phyloP scores from a whole-genome alignment of 2,113 vertebrate genomes.

The Chionomys nivalis region DNA sequence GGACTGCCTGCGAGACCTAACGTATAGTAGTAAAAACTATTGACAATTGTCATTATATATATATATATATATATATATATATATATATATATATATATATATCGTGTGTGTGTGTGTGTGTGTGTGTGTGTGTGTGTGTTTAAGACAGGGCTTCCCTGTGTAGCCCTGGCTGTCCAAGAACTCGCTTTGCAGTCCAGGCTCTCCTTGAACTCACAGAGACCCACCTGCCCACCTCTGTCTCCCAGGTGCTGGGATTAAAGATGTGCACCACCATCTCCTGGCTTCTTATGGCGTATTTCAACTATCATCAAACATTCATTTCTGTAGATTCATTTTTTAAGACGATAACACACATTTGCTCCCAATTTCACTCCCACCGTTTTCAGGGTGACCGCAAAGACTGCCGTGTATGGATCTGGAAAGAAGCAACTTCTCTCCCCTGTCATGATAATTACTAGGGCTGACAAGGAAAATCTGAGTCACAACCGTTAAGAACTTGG shows the following conservation, averaged over 20 bases:
- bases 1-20: not conserved
- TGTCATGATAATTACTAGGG: not conserved
- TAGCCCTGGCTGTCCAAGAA: not conserved
- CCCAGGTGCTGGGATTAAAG: not conserved
- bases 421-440: slow-evolving; percentile 38
- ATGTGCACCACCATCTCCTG: not conserved
- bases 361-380: not conserved
- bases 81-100: not conserved
- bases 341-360: slow-evolving; percentile 28
- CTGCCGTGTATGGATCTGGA: slow-evolving; percentile 24
- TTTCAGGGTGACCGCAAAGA: not conserved
- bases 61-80: not conserved
- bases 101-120: not conserved
- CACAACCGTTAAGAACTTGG: not conserved
- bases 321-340: slow-evolving; percentile 41
- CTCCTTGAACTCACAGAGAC: not conserved
- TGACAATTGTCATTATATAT: not conserved
- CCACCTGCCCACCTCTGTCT: not conserved
- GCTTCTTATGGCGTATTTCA: not conserved
- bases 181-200: not conserved
- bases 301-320: slow-evolving; percentile 33
- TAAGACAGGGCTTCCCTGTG: not conserved
- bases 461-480: not conserved
- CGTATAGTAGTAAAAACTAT: slow-evolving; percentile 1
- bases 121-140: not conserved